phyloP scores from a whole-genome alignment of 2,888 invertebrate species.

The Elgonia sp. region DNA sequence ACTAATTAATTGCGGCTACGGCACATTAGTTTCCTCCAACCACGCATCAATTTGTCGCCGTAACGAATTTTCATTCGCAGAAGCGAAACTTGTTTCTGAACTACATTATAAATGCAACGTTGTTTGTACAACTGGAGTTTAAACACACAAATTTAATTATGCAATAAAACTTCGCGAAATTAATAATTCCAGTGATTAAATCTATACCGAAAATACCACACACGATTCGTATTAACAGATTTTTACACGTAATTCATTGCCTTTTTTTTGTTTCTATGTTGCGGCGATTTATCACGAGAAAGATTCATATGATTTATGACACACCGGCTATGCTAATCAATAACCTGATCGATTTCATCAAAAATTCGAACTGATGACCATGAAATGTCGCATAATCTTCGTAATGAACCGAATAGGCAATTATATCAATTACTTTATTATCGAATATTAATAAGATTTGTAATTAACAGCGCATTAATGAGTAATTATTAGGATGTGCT shows the following conservation, averaged over 20 bases:
- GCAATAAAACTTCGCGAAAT: constrained; percentile 39
- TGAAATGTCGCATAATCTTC: constrained; percentile 25
- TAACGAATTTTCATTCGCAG: constrained; percentile 68
- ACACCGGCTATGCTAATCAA: constrained; percentile 23
- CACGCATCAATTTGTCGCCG: constrained; percentile 71
- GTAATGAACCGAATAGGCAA: constrained; percentile 37
- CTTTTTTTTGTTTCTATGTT: constrained; percentile 8
- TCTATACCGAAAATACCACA: constrained; percentile 23
- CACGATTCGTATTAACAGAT: neutral
- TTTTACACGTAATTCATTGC: constrained; percentile 36
- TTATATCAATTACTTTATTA: constrained; percentile 62
- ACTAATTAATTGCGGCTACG: constrained; percentile 66
- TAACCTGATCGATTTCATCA: constrained; percentile 61
- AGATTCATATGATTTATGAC: constrained; percentile 51
- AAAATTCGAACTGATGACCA: constrained; percentile 51
- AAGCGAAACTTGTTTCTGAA: constrained; percentile 67
- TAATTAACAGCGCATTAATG: constrained; percentile 65
- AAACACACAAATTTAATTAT: constrained; percentile 54
- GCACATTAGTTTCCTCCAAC: constrained; percentile 65
- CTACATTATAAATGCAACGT: constrained; percentile 57
- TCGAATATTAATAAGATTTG: constrained; percentile 63
- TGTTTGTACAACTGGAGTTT: constrained; percentile 28
- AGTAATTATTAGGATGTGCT: constrained; percentile 60
- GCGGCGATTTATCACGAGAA: constrained; percentile 28
- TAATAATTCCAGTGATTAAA: constrained; percentile 29